phyloP scores from a whole-genome alignment of 2,113 vertebrate species.

The Arizona elegans region DNA sequence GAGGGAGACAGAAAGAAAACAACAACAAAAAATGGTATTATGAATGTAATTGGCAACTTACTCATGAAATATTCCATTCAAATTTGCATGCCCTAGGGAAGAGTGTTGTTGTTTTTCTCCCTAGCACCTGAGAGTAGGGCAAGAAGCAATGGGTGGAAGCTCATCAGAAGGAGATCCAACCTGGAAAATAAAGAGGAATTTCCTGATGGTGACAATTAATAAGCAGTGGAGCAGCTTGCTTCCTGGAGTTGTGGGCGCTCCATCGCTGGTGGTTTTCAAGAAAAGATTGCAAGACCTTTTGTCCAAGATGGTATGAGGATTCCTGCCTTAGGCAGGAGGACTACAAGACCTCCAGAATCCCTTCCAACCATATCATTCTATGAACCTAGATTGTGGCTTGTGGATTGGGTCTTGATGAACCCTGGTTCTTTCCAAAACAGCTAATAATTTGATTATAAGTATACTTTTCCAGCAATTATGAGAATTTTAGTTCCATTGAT shows the following conservation, averaged over 20 bases:
- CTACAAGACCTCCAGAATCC: background rate
- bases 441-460: constrained; percentile 44
- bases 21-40: background rate
- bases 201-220: background rate
- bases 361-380: background rate
- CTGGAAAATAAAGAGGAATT: background rate
- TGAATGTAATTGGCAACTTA: background rate
- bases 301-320: background rate
- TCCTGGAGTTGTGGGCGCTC: background rate
- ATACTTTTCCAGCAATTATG: constrained; percentile 38
- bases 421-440: constrained; percentile 36
- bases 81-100: background rate
- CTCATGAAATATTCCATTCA: background rate
- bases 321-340: background rate
- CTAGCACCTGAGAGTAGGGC: background rate
- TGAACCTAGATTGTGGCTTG: background rate
- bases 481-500: constrained; percentile 25
- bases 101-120: background rate
- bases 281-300: background rate
- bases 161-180: background rate
- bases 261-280: background rate
- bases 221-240: background rate
- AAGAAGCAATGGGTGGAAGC: background rate
- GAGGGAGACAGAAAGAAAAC: background rate
- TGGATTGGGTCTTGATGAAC: background rate